Conservation (phyloP, 1,140 invertebrate genomes). For the Oreohelix idahoensis region DNA sequence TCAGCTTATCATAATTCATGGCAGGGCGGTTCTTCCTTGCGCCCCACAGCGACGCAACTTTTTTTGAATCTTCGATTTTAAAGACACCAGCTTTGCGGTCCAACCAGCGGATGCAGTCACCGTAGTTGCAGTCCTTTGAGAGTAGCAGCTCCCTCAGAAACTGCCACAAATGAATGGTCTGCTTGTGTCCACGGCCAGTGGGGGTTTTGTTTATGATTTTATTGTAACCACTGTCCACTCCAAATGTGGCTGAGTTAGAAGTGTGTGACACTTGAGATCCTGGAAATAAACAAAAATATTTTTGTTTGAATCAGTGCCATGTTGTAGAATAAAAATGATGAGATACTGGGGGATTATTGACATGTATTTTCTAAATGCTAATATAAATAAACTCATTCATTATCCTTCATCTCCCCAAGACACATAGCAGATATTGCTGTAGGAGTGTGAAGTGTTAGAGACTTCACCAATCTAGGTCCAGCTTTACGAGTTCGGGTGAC, state of each 20-base stretch:
- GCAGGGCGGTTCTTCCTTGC: slow-evolving; percentile 96
- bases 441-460: too few relatives aligned
- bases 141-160: slow-evolving; percentile 98
- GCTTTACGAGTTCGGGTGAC: too few relatives aligned
- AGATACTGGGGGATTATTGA: too few relatives aligned
- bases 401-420: too few relatives aligned
- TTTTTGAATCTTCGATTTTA: slow-evolving; percentile 98
- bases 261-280: not conserved
- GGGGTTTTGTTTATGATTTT: not conserved
- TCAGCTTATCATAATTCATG: slow-evolving; percentile 99
- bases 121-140: slow-evolving; percentile 88
- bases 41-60: slow-evolving; percentile 96
- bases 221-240: not conserved
- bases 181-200: slow-evolving; percentile 45
- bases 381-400: too few relatives aligned
- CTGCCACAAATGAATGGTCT: slow-evolving; percentile 95
- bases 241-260: not conserved
- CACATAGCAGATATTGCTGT: too few relatives aligned
- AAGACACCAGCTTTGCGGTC: slow-evolving; percentile 89
- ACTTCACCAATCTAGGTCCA: too few relatives aligned
- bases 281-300: not conserved
- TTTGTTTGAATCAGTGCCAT: too few relatives aligned
- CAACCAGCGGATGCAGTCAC: slow-evolving; percentile 95
- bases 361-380: too few relatives aligned
- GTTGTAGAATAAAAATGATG: too few relatives aligned